Evolutionary conservation across 1,140 invertebrate genomes (phyloP).

Genomic region (Tetragnatha versicolor): DNA sequence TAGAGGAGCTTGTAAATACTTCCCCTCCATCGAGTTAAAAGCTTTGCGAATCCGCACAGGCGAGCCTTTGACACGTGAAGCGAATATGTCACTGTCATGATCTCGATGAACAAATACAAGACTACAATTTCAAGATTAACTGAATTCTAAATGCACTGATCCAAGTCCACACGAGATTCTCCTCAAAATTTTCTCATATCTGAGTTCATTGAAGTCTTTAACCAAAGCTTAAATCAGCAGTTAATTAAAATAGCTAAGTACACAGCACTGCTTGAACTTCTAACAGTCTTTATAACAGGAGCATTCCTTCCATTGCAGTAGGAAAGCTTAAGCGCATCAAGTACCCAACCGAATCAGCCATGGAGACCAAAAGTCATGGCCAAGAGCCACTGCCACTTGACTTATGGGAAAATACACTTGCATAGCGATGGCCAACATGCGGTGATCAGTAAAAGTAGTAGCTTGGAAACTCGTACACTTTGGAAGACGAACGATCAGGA

Average conservation of each 20-base stretch:
- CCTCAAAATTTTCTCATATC: not conserved
- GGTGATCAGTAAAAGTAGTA: too few species aligned
- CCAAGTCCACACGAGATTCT: too few species aligned
- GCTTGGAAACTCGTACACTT: too few species aligned
- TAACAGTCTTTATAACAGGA: conserved; percentile 11
- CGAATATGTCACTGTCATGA: conserved; percentile 62
- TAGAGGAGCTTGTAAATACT: conserved; percentile 60
- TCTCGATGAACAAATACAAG: too few species aligned
- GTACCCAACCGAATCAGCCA: conserved; percentile 21
- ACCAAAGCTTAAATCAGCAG: conserved; percentile 22
- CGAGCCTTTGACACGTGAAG: conserved; percentile 59
- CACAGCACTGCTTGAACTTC: conserved; percentile 1
- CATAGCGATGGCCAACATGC: conserved; percentile 39
- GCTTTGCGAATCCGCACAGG: conserved; percentile 59
- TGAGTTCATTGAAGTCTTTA: conserved; percentile 10
- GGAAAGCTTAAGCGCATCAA: not conserved
- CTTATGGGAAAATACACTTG: conserved; percentile 35
- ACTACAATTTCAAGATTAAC: too few species aligned
- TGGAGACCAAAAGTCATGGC: conserved; percentile 39
- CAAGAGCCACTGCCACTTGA: conserved; percentile 44
- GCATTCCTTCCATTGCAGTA: too few species aligned
- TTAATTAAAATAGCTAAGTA: not conserved
- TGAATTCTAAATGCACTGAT: too few species aligned
- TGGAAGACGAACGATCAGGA: too few species aligned
- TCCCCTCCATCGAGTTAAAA: conserved; percentile 60